Conservation (phyloP, 2,888 invertebrate species). For the Venustoraphidia nigricollis region DNA sequence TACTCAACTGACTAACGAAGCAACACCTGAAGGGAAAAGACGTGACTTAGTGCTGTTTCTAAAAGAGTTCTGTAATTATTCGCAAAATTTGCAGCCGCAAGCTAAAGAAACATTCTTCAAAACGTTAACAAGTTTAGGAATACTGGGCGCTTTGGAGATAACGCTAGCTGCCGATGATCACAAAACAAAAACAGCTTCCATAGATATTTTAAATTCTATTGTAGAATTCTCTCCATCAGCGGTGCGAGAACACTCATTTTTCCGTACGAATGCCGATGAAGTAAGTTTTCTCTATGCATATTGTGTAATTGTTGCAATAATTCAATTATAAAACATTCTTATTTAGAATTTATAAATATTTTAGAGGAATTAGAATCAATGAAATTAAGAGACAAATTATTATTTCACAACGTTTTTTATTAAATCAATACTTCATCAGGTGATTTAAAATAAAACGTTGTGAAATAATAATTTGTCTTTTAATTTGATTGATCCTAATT, state of each 20-base stretch:
- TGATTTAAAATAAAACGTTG: too few species aligned
- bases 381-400: too few species aligned
- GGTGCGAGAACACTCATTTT: constrained; percentile 90
- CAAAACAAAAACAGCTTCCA: constrained; percentile 90
- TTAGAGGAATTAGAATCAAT: too few species aligned
- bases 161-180: constrained; percentile 83
- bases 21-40: constrained; percentile 68
- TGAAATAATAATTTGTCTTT: too few species aligned
- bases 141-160: constrained; percentile 79
- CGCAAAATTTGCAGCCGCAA: constrained; percentile 93
- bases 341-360: too few species aligned
- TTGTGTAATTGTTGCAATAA: neutral
- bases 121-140: constrained; percentile 75
- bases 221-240: constrained; percentile 97
- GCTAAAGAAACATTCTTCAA: constrained; percentile 97
- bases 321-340: neutral
- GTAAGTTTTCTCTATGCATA: constrained; percentile 31
- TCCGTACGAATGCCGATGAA: constrained; percentile 82
- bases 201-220: constrained; percentile 95
- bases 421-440: too few species aligned
- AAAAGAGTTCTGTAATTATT: constrained; percentile 98
- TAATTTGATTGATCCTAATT: too few species aligned
- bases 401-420: too few species aligned
- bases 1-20: constrained; percentile 78
- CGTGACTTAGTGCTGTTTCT: constrained; percentile 92